phyloP scores from a whole-genome alignment of 2,888 invertebrate genomes.

The Cyaniris semiargus region DNA sequence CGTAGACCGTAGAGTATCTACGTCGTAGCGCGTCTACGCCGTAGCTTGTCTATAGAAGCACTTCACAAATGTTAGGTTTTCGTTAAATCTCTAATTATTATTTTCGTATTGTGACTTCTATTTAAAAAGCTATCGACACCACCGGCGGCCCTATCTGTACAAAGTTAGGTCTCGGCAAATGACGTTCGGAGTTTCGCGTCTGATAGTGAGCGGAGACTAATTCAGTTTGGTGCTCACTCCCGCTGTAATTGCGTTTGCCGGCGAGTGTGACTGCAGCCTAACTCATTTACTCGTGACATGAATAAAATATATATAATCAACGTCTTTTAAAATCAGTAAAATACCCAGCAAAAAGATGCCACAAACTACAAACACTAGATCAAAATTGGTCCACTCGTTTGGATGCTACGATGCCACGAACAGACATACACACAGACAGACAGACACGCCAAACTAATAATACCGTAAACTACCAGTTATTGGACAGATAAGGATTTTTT shows the following conservation, averaged over 20 bases:
- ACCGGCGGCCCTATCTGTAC: slow-evolving; percentile 3
- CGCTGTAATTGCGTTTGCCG: slow-evolving; percentile 23
- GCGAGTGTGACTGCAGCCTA: slow-evolving; percentile 13
- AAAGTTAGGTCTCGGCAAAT: slow-evolving; percentile 48
- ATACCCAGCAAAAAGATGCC: neutral
- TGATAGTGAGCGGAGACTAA: slow-evolving; percentile 33
- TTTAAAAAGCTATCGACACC: slow-evolving; percentile 22
- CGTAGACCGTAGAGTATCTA: neutral
- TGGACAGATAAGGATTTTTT: no score
- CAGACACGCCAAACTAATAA: no score
- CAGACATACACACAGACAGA: neutral
- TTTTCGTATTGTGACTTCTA: no score
- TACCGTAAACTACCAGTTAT: no score
- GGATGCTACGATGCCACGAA: neutral
- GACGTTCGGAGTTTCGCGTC: slow-evolving; percentile 50
- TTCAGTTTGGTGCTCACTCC: slow-evolving; percentile 34
- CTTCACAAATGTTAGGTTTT: no score
- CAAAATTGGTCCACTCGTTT: neutral
- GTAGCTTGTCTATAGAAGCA: neutral
- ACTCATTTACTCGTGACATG: neutral
- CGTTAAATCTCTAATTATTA: neutral
- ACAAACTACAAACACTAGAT: neutral
- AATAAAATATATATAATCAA: neutral
- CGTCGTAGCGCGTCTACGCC: neutral
- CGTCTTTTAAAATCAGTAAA: neutral